These are phyloP conservation scores for Apantesis nais DNA, from an alignment of 2,888 invertebrate genomes.

Conservation along the genomic window DNA sequence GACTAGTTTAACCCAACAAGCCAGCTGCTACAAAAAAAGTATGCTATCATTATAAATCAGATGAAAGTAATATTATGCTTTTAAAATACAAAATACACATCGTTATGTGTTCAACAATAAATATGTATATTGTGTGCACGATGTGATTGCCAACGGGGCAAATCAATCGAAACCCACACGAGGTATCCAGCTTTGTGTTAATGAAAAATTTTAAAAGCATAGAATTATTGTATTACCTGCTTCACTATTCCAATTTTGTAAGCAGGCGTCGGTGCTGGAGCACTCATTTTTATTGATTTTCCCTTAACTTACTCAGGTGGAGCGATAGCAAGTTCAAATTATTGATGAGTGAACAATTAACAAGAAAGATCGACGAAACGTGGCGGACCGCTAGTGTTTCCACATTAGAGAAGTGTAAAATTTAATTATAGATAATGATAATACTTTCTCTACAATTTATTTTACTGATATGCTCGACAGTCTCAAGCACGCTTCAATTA, in stretches of 20 bases:
- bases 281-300: conserved; percentile 74
- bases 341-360: conserved; percentile 68
- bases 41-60: conserved; percentile 11
- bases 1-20: conserved; percentile 19
- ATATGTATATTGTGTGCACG: conserved; percentile 23
- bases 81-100: conserved; percentile 15
- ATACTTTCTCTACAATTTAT: conserved; percentile 40
- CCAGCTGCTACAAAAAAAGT: conserved; percentile 33
- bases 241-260: conserved; percentile 80
- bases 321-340: conserved; percentile 62
- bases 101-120: conserved; percentile 13
- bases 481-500: conserved; percentile 7
- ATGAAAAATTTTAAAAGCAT: conserved; percentile 46
- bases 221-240: conserved; percentile 73
- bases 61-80: conserved; percentile 11
- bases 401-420: conserved; percentile 56
- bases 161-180: conserved; percentile 67
- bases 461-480: conserved; percentile 35
- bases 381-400: conserved; percentile 76
- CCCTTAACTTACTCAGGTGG: conserved; percentile 56
- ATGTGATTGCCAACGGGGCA: conserved; percentile 80
- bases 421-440: conserved; percentile 36
- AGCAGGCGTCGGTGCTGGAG: conserved; percentile 69
- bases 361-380: conserved; percentile 78
- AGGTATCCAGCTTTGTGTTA: conserved; percentile 59